Evolutionary conservation across 2,113 vertebrate genomes (phyloP), one percentile per base, ranked within the genome.

Genomic region (Leucoraja erinaceus): DNA sequence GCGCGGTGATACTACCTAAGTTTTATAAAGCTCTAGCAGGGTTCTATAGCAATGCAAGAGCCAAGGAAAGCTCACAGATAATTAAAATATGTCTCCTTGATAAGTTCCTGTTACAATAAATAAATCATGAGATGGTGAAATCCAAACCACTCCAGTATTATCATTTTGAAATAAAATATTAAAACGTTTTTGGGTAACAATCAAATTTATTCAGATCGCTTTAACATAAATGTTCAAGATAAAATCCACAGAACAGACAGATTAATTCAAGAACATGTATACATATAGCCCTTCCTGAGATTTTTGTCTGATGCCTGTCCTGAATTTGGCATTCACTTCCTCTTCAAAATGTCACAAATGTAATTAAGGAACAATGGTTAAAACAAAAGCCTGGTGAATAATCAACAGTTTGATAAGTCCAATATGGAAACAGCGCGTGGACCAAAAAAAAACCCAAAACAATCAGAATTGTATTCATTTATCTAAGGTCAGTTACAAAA

Each of bases 121-220:
- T 63, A 88, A 88, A 59, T 16, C 14, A 31, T 63, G 83, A 63
- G 28, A 88, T 28, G 4, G 9, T 10, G 20, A 31, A 54, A 11
- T 20, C 68, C 25, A 91, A 72, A 74, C 7, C 72, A 54, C 31
- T 47, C 31, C 33, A 47, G 70, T 47, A 70, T 70, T 66, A 90
- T 88, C 59, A 66, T 38, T 33, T 54, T 54, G 11, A 47, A 91
- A 91, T 91, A 47, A 91, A 74, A 25, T 4, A 25, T 47, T n/a
- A 90, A 90, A 38, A 16, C 4, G 33, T 47, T 56, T 20, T 22
- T 56, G 22, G 16, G 22, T 28, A 72, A 72, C 22, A 91, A 74
- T 91, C 33, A 91, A 33, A 91, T 72, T 91, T 90, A 90, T 90
- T 90, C 68, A 72, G 16, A 72, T 91, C 68, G 8, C 54, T 91